Base-by-base conservation (phyloP, 1,140 invertebrate species). In the Geopemphigus sp. region DNA sequence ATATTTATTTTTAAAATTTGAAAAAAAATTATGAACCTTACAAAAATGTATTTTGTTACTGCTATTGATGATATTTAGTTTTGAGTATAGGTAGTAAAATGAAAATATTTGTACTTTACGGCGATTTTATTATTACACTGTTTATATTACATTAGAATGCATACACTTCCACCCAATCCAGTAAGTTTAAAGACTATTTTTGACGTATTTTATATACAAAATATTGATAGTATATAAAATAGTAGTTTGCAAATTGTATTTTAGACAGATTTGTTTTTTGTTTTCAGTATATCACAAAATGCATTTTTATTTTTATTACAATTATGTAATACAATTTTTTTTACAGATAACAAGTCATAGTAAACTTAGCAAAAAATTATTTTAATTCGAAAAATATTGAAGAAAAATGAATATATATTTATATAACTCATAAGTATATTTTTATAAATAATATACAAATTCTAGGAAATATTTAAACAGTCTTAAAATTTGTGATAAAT, bases 21-120 rank as follows among this genome's bases (percentile, higher is more conserved):
- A 3, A 3, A 39, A 39, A 39, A 39, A 3, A 39, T 39, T 39
- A 39, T 39, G 32, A 4, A 39, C 32, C 8, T 8, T 39, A 39
- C 3, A 39, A 39, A 39, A 39, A 39, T 39, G 32, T 39, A n/a
- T 39, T 39, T 8, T 39, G 32, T 39, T 39, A 39, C 32, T 8
- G 8, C 3, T 39, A 39, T 8, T 8, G 8, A 39, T 39, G 32
- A 39, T 8, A 8, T 39, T 39, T 39, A 4, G 61, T 32, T 63
- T 32, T 63, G 29, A 19, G 17, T 32, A 32, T 63, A 29, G 29
- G 59, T 63, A 32, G 15, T 1, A n/a, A 32, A 1, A 26, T 26
- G 61, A 24, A 63, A 29, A 63, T 32, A 63, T 63, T 63, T 32
- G 61, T 63, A 32, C 32, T 63, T 63, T 11, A 63, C 10, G 29